Conservation (phyloP, 2,888 invertebrate species). For the Quadroppia sp. region DNA sequence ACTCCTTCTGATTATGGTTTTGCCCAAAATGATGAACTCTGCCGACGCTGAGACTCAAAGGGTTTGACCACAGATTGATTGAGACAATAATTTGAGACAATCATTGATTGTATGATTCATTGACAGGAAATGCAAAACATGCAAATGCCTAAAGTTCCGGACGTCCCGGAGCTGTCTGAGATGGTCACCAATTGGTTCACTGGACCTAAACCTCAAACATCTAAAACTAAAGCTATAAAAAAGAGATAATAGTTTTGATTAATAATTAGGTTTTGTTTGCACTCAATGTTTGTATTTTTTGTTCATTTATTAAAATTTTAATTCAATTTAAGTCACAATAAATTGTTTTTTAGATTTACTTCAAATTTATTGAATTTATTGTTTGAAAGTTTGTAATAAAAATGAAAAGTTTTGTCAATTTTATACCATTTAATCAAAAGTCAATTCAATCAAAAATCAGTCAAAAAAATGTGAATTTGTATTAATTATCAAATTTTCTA, state of each 20-base stretch:
- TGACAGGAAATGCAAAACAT: slow-evolving; percentile 69
- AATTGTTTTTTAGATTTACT: background rate
- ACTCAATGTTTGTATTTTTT: background rate
- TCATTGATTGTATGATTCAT: background rate
- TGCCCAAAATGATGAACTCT: slow-evolving; percentile 90
- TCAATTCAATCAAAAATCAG: too few relatives aligned
- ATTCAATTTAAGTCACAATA: background rate
- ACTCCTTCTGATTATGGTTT: slow-evolving; percentile 77
- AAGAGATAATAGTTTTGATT: slow-evolving; percentile 8
- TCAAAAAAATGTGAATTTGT: too few relatives aligned
- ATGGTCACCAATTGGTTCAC: slow-evolving; percentile 65
- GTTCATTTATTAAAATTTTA: background rate
- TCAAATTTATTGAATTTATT: too few relatives aligned
- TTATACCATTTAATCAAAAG: too few relatives aligned
- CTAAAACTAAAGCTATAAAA: slow-evolving; percentile 30
- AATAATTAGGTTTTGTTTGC: background rate
- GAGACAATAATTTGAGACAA: background rate
- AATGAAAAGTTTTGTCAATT: background rate
- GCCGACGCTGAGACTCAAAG: slow-evolving; percentile 91
- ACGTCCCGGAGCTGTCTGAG: slow-evolving; percentile 94
- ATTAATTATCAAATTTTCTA: too few relatives aligned
- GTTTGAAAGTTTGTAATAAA: background rate
- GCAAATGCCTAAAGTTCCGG: slow-evolving; percentile 69
- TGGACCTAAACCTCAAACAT: slow-evolving; percentile 29
- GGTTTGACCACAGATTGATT: slow-evolving; percentile 52